Conservation (phyloP, 2,888 invertebrate genomes). For the Papilio gigon region DNA sequence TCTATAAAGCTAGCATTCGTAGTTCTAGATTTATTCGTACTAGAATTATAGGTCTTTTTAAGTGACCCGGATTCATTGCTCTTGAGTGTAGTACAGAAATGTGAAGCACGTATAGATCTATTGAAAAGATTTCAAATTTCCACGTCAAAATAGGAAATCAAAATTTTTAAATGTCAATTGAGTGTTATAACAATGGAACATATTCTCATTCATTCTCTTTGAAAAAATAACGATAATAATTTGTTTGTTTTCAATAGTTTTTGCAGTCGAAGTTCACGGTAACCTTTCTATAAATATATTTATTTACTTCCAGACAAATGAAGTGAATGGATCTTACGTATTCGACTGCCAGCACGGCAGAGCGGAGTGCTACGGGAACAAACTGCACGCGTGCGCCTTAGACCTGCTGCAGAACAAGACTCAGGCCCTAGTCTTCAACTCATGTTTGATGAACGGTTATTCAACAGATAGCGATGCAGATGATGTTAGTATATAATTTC, state of each 20-base stretch:
- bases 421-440: constrained; percentile 83
- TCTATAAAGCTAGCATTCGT: too few relatives aligned
- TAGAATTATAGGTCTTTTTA: too few relatives aligned
- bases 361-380: constrained; percentile 89
- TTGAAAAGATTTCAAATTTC: background rate
- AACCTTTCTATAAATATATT: background rate
- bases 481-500: constrained; percentile 36
- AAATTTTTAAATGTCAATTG: background rate
- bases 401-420: constrained; percentile 82
- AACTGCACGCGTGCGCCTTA: constrained; percentile 89
- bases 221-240: background rate
- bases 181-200: background rate
- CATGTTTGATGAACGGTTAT: constrained; percentile 84
- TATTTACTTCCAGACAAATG: constrained; percentile 51
- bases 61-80: too few relatives aligned
- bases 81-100: background rate
- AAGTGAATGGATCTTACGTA: constrained; percentile 46
- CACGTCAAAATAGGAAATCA: background rate
- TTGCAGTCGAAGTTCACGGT: too few relatives aligned
- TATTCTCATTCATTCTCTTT: background rate
- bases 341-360: constrained; percentile 90
- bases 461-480: constrained; percentile 48
- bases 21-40: too few relatives aligned
- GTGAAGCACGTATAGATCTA: background rate
- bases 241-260: background rate